These are phyloP conservation scores for Brachynemurus nebulosus DNA, from an alignment of 2,888 invertebrate species.

Conservation along the genomic window DNA sequence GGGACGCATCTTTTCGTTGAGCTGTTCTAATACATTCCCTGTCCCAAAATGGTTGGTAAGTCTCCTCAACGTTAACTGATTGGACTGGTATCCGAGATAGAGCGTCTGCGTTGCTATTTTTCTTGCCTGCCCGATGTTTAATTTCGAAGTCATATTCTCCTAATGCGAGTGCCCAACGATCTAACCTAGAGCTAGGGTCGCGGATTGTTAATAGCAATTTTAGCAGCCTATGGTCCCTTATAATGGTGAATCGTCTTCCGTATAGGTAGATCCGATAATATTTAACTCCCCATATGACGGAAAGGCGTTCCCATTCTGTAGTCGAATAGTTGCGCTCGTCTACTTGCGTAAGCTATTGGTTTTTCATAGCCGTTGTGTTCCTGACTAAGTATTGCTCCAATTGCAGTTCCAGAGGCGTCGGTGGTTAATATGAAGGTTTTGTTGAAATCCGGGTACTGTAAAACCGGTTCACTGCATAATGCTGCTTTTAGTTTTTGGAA, in stretches of 20 bases:
- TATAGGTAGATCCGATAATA: background rate
- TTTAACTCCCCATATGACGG: background rate
- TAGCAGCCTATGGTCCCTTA: background rate
- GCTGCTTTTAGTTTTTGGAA: background rate
- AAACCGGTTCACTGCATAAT: background rate
- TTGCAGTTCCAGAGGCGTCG: background rate
- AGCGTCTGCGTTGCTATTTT: slow-evolving; percentile 2
- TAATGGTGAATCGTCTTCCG: background rate
- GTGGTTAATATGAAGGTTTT: background rate
- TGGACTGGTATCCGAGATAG: background rate
- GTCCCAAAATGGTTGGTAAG: slow-evolving; percentile 4
- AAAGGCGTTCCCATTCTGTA: background rate
- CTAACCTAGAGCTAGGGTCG: too few relatives aligned
- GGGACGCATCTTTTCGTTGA: background rate
- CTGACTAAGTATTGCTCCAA: background rate
- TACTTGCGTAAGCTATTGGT: background rate
- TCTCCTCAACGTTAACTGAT: background rate
- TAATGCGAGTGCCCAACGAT: background rate
- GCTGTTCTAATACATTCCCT: background rate
- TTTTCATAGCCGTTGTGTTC: background rate
- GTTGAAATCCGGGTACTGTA: background rate
- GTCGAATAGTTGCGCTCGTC: background rate
- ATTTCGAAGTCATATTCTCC: background rate
- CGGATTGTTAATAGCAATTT: background rate
- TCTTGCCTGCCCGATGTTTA: background rate